Evolutionary conservation across 1,140 invertebrate genomes (phyloP).

Genomic region (Aphis gossypii): DNA sequence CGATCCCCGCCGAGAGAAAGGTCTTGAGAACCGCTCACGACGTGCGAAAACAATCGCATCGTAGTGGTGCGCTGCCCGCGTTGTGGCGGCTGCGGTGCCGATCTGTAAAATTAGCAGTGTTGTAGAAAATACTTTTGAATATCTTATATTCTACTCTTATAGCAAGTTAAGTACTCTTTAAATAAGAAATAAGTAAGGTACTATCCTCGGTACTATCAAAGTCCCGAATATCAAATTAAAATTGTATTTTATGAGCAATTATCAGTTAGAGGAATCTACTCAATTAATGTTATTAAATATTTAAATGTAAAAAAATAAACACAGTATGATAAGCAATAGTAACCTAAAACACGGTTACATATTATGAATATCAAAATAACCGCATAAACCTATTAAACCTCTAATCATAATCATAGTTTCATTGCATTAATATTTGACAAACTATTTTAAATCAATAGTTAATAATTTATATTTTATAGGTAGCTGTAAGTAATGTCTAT

Average conservation of each 20-base stretch:
- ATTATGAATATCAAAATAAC: too few relatives aligned
- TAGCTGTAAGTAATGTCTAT: neutral
- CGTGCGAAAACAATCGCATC: conserved; percentile 5
- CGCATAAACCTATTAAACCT: too few relatives aligned
- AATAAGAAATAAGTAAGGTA: too few relatives aligned
- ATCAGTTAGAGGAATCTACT: neutral
- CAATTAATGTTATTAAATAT: neutral
- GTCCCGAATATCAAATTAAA: neutral
- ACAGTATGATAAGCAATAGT: neutral
- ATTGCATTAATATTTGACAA: too few relatives aligned
- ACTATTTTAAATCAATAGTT: neutral
- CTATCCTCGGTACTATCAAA: too few relatives aligned
- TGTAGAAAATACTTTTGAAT: neutral
- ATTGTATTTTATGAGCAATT: neutral
- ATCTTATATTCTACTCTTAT: neutral
- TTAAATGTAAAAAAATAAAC: neutral
- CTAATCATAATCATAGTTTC: too few relatives aligned
- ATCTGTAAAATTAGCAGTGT: neutral
- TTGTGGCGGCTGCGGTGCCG: neutral
- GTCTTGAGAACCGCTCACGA: neutral
- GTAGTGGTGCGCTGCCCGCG: neutral
- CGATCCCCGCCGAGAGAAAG: neutral
- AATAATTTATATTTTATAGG: neutral
- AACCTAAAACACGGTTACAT: neutral
- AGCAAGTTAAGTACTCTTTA: too few relatives aligned